Evolutionary conservation across 2,888 invertebrate species (phyloP).

Genomic region (Oscheius sp.): DNA sequence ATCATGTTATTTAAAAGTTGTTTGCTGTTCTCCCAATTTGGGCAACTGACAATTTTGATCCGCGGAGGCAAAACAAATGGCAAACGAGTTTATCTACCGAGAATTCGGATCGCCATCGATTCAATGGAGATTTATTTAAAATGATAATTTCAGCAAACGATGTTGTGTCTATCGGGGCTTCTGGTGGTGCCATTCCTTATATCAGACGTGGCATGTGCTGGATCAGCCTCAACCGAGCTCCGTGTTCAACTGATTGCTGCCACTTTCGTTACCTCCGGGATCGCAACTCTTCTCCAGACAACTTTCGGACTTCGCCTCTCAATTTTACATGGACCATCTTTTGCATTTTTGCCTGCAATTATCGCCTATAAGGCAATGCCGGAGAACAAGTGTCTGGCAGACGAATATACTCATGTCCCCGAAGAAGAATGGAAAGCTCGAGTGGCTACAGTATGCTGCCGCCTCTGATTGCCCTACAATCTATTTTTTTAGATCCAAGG

Average conservation of each 20-base stretch:
- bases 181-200: slow-evolving; percentile 65
- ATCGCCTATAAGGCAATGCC: slow-evolving; percentile 60
- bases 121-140: not conserved
- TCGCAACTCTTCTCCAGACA: slow-evolving; percentile 65
- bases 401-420: slow-evolving; percentile 55
- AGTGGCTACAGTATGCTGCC: slow-evolving; percentile 45
- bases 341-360: slow-evolving; percentile 69
- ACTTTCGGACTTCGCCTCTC: slow-evolving; percentile 68
- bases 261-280: slow-evolving; percentile 66
- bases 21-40: too few species aligned
- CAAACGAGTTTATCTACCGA: not conserved
- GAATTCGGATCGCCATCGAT: too few species aligned
- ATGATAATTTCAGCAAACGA: slow-evolving; percentile 57
- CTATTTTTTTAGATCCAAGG: slow-evolving; percentile 60
- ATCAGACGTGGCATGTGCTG: slow-evolving; percentile 62
- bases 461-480: too few species aligned
- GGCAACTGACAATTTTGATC: not conserved
- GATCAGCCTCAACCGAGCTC: slow-evolving; percentile 52
- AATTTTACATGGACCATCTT: slow-evolving; percentile 70
- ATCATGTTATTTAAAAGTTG: too few species aligned
- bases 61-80: not conserved
- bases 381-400: slow-evolving; percentile 51
- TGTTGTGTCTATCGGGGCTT: slow-evolving; percentile 66
- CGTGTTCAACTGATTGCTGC: slow-evolving; percentile 64
- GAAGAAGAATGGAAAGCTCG: slow-evolving; percentile 56